These are phyloP conservation scores for Meta bourneti DNA, from an alignment of 2,888 invertebrate genomes.

Conservation along the genomic window DNA sequence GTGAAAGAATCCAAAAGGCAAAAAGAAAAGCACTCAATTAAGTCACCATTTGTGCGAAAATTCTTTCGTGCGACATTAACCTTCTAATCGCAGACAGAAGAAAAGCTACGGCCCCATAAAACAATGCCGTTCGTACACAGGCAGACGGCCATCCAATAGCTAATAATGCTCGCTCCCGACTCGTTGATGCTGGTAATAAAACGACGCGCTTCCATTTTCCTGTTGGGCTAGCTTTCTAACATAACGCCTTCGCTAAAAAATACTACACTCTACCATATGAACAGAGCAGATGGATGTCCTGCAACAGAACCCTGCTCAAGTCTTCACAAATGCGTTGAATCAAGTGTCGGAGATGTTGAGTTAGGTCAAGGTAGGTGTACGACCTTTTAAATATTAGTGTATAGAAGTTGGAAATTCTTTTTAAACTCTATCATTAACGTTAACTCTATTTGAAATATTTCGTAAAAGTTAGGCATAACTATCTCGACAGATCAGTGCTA, in stretches of 20 bases:
- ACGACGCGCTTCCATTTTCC: slow-evolving; percentile 8
- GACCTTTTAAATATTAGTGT: background rate
- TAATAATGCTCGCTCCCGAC: slow-evolving; percentile 26
- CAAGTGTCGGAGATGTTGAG: background rate
- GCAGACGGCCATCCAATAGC: background rate
- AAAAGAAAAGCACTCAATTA: slow-evolving; percentile 7
- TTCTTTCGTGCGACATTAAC: slow-evolving; percentile 31
- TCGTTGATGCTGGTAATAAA: slow-evolving; percentile 38
- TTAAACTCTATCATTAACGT: background rate
- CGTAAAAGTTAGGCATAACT: no score
- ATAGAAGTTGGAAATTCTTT: background rate
- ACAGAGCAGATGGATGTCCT: background rate
- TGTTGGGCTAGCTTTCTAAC: slow-evolving; percentile 1
- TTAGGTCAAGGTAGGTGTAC: background rate
- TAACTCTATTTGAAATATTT: no score
- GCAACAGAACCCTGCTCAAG: background rate
- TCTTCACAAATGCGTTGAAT: background rate
- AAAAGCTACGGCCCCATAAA: slow-evolving; percentile 16
- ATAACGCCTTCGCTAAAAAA: slow-evolving; percentile 3
- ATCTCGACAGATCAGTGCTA: no score
- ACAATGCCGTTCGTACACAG: slow-evolving; percentile 43
- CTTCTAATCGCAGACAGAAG: slow-evolving; percentile 22
- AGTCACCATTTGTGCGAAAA: slow-evolving; percentile 34
- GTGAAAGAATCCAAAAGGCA: no score
- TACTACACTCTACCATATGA: background rate